Percentiles rank a stretch among this genome's conserved stretches.
Evolutionary conservation across 2,797 vertebrate species (phyloP).

Genomic region (Anisognathus igniventris): DNA sequence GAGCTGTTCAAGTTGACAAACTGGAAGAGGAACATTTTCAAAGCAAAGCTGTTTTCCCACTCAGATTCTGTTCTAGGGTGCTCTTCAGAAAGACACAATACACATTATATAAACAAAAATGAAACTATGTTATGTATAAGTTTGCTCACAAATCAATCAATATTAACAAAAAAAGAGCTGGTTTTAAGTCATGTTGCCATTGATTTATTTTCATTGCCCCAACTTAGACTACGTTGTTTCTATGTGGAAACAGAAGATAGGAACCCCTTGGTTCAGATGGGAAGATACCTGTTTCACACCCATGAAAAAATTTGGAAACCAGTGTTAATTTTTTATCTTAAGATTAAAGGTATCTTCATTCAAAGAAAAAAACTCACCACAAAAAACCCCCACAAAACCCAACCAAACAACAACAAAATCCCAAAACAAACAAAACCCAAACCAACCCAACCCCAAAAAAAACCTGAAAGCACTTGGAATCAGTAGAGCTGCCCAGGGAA

Average conservation of each 20-base stretch:
- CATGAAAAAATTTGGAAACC: background rate
- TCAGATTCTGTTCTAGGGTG: conserved; percentile 97
- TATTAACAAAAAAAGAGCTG: background rate
- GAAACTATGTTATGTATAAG: background rate
- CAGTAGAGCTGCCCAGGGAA: background rate
- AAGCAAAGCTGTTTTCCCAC: conserved; percentile 98
- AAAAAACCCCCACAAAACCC: background rate
- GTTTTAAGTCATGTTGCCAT: background rate
- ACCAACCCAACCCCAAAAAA: background rate
- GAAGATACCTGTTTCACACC: background rate
- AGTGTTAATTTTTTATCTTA: background rate
- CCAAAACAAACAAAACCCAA: background rate
- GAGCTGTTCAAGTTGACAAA: conserved; percentile 99
- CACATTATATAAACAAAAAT: background rate
- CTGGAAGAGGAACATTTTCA: conserved; percentile 99
- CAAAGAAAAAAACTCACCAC: background rate
- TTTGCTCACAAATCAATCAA: background rate
- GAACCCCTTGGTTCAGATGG: background rate
- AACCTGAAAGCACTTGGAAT: background rate
- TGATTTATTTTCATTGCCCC: background rate
- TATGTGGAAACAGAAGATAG: background rate
- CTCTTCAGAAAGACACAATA: conserved; percentile 73
- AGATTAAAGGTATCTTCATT: background rate
- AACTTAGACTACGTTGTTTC: background rate
- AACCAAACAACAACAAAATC: background rate